phyloP scores from a whole-genome alignment of 2,797 vertebrate species.

The Micropoecilia bifurca region DNA sequence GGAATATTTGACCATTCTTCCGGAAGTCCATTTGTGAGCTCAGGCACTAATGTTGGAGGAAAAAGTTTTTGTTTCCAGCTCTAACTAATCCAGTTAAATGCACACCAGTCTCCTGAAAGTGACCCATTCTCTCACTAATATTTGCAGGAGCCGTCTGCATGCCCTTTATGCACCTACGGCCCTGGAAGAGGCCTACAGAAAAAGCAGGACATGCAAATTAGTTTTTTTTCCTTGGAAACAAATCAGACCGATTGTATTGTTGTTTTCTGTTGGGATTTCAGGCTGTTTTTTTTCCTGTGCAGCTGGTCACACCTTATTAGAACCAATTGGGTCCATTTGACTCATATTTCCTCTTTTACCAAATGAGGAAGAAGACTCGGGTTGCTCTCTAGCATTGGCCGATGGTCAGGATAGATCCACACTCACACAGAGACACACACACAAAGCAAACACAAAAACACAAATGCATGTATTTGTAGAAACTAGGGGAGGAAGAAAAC shows the following conservation, averaged over 20 bases:
- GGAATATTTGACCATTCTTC: neutral
- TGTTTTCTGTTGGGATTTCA: conserved; percentile 19
- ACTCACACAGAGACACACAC: conserved; percentile 57
- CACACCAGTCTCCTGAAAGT: no score
- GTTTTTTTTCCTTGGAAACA: no score
- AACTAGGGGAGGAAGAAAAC: conserved; percentile 22
- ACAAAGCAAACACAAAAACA: conserved; percentile 57
- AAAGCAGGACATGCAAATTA: fast-evolving
- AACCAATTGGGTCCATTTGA: conserved; percentile 65
- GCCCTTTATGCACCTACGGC: neutral
- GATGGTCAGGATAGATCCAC: conserved; percentile 32
- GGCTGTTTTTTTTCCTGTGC: conserved; percentile 27
- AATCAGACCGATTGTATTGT: neutral
- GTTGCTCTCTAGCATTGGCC: conserved; percentile 57
- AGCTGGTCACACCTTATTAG: conserved; percentile 62
- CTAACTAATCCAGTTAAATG: neutral
- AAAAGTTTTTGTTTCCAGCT: neutral
- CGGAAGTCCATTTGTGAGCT: neutral
- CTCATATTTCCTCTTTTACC: conserved; percentile 68
- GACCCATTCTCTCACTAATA: no score
- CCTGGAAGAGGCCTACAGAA: neutral
- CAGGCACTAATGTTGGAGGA: neutral
- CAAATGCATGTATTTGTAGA: conserved; percentile 26
- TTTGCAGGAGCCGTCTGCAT: neutral
- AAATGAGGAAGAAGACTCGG: conserved; percentile 68